phyloP scores from a whole-genome alignment of 2,113 vertebrate genomes.

The Oryzias curvinotus region DNA sequence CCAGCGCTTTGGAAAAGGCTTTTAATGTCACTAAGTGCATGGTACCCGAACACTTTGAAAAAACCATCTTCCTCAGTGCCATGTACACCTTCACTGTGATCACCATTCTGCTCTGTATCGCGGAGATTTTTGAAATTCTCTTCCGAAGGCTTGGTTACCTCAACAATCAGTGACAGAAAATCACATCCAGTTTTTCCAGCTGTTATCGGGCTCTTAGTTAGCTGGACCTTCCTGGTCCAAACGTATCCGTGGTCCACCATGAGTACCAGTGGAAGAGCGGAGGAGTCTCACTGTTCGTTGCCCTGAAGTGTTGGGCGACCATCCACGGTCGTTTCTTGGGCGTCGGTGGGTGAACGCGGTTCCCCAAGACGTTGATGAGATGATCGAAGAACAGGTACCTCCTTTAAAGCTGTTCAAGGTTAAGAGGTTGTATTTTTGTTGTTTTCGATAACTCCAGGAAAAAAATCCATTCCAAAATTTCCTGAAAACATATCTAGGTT shows the following conservation, averaged over 20 bases:
- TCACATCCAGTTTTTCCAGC: conserved; percentile 2
- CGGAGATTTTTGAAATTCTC: conserved; percentile 86
- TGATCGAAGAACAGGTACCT: conserved; percentile 37
- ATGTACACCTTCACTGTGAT: conserved; percentile 89
- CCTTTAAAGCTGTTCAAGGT: conserved; percentile 33
- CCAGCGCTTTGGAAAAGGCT: conserved; percentile 76
- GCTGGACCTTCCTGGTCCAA: conserved; percentile 30
- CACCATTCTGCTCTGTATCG: conserved; percentile 82
- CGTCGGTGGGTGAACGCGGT: conserved; percentile 36
- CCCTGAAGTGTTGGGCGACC: conserved; percentile 18
- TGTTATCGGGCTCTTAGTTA: conserved; percentile 20
- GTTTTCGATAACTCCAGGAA: too few species aligned
- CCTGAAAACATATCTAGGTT: background rate
- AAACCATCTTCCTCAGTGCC: conserved; percentile 89
- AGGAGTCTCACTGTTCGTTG: conserved; percentile 31
- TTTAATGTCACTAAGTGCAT: conserved; percentile 82
- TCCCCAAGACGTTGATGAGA: conserved; percentile 7
- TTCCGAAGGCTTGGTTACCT: conserved; percentile 81
- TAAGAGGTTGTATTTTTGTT: background rate
- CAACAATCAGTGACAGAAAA: conserved; percentile 70
- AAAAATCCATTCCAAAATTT: background rate
- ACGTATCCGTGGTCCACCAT: conserved; percentile 28
- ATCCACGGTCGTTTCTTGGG: conserved; percentile 34
- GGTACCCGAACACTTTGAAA: conserved; percentile 90
- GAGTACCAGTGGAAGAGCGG: conserved; percentile 13